These are phyloP conservation scores for Alloplasta piceator DNA, from an alignment of 2,888 invertebrate species.

Conservation along the genomic window DNA sequence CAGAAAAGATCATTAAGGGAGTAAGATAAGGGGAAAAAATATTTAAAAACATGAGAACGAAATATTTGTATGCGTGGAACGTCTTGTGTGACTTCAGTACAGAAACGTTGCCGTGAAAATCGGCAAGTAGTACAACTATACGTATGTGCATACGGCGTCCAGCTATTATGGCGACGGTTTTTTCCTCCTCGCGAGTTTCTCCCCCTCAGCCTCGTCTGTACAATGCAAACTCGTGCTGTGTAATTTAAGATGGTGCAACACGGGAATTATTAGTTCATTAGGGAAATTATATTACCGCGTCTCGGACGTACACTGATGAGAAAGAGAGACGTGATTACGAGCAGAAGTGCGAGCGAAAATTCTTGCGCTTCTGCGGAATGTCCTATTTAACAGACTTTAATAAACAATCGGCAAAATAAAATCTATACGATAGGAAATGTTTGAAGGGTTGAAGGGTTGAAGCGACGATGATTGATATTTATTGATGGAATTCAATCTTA, in stretches of 20 bases:
- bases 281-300: constrained; percentile 57
- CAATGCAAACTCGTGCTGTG: constrained; percentile 22
- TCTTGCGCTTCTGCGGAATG: not conserved
- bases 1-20: constrained; percentile 23
- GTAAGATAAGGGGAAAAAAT: constrained; percentile 19
- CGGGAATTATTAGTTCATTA: constrained; percentile 61
- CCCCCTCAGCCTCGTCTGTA: not conserved
- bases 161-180: constrained; percentile 28
- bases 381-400: not conserved
- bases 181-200: not conserved
- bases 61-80: too few species aligned
- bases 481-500: too few species aligned
- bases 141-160: constrained; percentile 34
- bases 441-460: too few species aligned
- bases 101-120: constrained; percentile 6
- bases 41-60: too few species aligned
- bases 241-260: constrained; percentile 48
- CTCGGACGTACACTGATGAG: constrained; percentile 1
- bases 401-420: too few species aligned
- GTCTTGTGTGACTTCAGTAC: not conserved
- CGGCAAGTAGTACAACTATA: constrained; percentile 37
- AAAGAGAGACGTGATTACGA: constrained; percentile 21
- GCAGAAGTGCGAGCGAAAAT: constrained; percentile 1
- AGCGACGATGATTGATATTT: too few species aligned
- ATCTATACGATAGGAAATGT: too few species aligned